Conservation (phyloP, 2,797 vertebrate species). For the Cirrhinus mrigala region DNA sequence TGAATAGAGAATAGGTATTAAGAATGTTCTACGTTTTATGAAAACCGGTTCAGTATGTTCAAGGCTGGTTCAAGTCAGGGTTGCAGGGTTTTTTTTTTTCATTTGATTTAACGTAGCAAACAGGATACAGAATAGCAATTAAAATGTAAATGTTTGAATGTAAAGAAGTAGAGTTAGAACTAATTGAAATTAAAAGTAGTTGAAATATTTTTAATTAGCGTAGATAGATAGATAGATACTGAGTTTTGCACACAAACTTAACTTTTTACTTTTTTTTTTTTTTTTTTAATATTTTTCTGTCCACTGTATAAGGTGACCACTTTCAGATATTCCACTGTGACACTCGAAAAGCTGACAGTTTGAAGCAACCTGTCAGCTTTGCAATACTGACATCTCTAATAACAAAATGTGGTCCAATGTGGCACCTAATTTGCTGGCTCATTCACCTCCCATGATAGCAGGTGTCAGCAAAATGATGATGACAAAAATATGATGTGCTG, state of each 20-base stretch:
- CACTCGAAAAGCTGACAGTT: slow-evolving; percentile 28
- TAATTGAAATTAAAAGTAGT: neutral
- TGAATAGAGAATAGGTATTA: neutral
- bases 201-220: no score
- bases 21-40: neutral
- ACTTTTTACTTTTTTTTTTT: no score
- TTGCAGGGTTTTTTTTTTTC: neutral
- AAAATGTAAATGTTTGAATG: neutral
- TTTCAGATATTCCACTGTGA: slow-evolving; percentile 27
- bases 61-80: slow-evolving; percentile 6
- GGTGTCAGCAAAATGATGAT: slow-evolving; percentile 41
- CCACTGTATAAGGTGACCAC: neutral
- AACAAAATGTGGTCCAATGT: slow-evolving; percentile 37
- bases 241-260: neutral
- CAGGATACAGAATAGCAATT: no score
- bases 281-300: neutral
- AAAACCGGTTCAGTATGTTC: neutral
- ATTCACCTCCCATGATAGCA: slow-evolving; percentile 47
- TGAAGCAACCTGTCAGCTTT: slow-evolving; percentile 18
- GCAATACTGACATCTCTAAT: slow-evolving; percentile 39
- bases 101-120: neutral
- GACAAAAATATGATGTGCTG: slow-evolving; percentile 39
- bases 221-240: neutral
- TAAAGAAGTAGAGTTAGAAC: neutral
- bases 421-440: slow-evolving; percentile 38